Percentiles rank a stretch among this genome's conserved stretches.
Evolutionary conservation across 2,888 invertebrate genomes (phyloP).

Genomic region (Philonicus albiceps): DNA sequence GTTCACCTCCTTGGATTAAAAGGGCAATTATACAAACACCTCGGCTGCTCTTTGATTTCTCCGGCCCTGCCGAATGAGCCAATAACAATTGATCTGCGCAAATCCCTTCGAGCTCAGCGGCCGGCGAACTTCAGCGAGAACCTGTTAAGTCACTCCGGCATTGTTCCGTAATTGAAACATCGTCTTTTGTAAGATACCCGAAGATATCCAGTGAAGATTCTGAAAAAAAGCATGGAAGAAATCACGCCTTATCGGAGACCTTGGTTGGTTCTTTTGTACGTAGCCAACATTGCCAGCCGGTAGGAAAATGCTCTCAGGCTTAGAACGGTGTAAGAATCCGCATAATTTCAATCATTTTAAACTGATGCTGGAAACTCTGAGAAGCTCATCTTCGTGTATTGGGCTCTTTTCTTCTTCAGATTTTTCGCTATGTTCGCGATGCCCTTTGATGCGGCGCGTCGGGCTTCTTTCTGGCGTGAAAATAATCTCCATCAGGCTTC

Average conservation of each 20-base stretch:
- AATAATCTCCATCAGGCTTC: slow-evolving; percentile 7
- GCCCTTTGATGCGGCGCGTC: neutral
- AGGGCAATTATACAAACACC: neutral
- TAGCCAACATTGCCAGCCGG: neutral
- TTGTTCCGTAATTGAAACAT: slow-evolving; percentile 18
- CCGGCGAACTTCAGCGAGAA: neutral
- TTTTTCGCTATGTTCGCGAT: neutral
- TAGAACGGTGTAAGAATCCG: neutral
- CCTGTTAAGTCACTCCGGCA: neutral
- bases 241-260: neutral
- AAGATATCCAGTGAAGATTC: neutral
- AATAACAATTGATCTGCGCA: neutral
- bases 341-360: neutral
- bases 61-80: neutral
- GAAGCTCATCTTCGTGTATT: neutral
- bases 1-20: neutral
- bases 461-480: neutral
- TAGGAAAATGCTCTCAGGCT: neutral
- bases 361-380: neutral
- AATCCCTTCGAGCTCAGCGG: neutral
- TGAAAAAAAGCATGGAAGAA: neutral
- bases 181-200: neutral
- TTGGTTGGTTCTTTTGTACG: neutral
- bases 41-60: neutral
- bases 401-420: neutral